Conservation (phyloP, 2,888 invertebrate genomes). For the Abscondita cerata region DNA sequence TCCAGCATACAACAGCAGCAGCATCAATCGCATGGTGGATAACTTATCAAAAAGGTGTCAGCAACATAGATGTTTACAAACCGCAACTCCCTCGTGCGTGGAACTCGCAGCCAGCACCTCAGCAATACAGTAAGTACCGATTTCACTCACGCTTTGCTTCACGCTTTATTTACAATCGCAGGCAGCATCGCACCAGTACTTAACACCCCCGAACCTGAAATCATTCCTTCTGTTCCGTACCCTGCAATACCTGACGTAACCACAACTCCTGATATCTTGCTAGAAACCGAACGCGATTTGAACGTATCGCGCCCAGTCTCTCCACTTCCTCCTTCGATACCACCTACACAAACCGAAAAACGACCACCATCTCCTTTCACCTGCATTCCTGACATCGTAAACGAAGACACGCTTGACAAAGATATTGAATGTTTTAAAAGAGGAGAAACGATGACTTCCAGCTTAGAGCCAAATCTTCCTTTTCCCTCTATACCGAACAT, state of each 20-base stretch:
- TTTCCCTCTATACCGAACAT: slow-evolving; percentile 53
- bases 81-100: slow-evolving; percentile 61
- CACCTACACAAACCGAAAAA: slow-evolving; percentile 33
- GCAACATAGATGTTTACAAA: slow-evolving; percentile 59
- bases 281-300: slow-evolving; percentile 29
- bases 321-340: slow-evolving; percentile 4
- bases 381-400: slow-evolving; percentile 47
- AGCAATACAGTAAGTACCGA: slow-evolving; percentile 54
- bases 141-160: slow-evolving; percentile 5
- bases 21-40: slow-evolving; percentile 57
- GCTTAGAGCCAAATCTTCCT: slow-evolving; percentile 41
- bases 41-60: slow-evolving; percentile 55
- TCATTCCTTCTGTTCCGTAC: slow-evolving; percentile 45
- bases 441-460: slow-evolving; percentile 33
- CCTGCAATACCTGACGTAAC: slow-evolving; percentile 49
- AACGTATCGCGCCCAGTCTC: slow-evolving; percentile 27
- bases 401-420: slow-evolving; percentile 41
- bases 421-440: slow-evolving; percentile 42
- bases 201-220: slow-evolving; percentile 40
- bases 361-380: slow-evolving; percentile 47
- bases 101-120: slow-evolving; percentile 52
- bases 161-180: slow-evolving; percentile 30
- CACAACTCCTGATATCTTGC: slow-evolving; percentile 39
- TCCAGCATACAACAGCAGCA: slow-evolving; percentile 57
- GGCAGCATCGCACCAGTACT: slow-evolving; percentile 50